Percentiles rank a stretch among this genome's conserved stretches.
These are phyloP conservation scores for Atractosteus spatula DNA, from an alignment of 2,113 vertebrate genomes.

Conservation along the genomic window DNA sequence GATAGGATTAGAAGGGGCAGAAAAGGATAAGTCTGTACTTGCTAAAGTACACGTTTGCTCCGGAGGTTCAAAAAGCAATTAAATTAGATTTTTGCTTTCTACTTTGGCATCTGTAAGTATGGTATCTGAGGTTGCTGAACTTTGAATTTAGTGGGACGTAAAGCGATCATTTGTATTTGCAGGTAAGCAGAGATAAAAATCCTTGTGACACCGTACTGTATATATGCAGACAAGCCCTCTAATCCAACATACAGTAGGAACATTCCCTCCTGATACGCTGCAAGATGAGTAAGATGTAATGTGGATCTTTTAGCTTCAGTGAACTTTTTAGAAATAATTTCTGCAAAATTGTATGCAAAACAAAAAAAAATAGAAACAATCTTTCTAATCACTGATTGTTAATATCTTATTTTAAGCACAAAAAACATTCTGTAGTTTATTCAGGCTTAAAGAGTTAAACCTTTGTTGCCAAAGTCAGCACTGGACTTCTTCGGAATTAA, in stretches of 20 bases:
- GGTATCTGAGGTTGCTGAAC: background rate
- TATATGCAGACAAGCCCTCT: background rate
- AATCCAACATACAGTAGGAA: background rate
- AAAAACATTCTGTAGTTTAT: no score
- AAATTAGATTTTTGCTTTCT: background rate
- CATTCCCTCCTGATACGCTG: background rate
- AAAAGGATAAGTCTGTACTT: background rate
- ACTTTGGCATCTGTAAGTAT: background rate
- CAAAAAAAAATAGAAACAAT: background rate
- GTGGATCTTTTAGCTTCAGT: background rate
- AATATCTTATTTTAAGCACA: no score
- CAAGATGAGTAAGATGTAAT: background rate
- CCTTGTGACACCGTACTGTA: background rate
- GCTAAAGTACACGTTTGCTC: constrained; percentile 8
- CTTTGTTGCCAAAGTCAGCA: no score
- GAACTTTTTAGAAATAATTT: background rate
- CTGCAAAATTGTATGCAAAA: background rate
- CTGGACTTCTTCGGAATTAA: no score
- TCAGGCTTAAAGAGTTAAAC: no score
- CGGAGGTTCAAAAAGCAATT: background rate
- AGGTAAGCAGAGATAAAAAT: background rate
- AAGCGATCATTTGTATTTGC: background rate
- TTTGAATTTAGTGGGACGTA: background rate
- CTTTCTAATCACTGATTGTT: no score
- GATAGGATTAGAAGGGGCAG: constrained; percentile 20